Evolutionary conservation across 2,888 invertebrate genomes (phyloP).

Genomic region (Merodon equestris): DNA sequence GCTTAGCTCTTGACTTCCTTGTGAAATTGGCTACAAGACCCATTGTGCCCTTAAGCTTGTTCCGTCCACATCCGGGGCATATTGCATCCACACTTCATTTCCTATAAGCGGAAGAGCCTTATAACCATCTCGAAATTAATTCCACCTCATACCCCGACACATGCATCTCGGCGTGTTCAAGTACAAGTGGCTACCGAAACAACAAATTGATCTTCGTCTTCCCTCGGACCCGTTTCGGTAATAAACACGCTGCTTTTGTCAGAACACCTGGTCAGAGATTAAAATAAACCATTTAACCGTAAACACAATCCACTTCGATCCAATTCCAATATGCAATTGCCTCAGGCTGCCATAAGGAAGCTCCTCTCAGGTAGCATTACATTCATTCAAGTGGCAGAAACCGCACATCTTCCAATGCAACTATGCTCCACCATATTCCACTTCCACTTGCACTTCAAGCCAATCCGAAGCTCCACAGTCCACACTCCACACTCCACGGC

Average conservation of each 20-base stretch:
- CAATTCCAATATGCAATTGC: slow-evolving; percentile 68
- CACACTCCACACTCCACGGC: slow-evolving; percentile 3
- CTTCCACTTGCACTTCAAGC: no score
- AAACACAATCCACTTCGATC: slow-evolving; percentile 67
- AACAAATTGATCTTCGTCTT: slow-evolving; percentile 45
- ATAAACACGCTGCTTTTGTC: background rate
- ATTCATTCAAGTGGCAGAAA: slow-evolving; percentile 61
- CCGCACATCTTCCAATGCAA: slow-evolving; percentile 62
- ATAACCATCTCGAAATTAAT: slow-evolving; percentile 52
- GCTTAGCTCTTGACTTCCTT: no score
- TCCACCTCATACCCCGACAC: slow-evolving; percentile 37
- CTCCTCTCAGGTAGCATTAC: slow-evolving; percentile 47
- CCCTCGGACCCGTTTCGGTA: background rate
- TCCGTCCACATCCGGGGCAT: no score
- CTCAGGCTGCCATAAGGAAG: slow-evolving; percentile 64
- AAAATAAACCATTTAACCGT: slow-evolving; percentile 69
- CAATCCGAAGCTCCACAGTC: slow-evolving; percentile 26
- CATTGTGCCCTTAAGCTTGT: no score
- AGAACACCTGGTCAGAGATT: slow-evolving; percentile 67
- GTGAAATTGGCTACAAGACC: no score
- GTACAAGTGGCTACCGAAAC: slow-evolving; percentile 40
- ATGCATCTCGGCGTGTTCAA: slow-evolving; percentile 1
- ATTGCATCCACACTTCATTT: no score
- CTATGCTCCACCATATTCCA: slow-evolving; percentile 1
- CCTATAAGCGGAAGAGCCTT: slow-evolving; percentile 47